These are phyloP conservation scores for Coreius guichenoti DNA, from an alignment of 2,797 vertebrate genomes.

Conservation along the genomic window DNA sequence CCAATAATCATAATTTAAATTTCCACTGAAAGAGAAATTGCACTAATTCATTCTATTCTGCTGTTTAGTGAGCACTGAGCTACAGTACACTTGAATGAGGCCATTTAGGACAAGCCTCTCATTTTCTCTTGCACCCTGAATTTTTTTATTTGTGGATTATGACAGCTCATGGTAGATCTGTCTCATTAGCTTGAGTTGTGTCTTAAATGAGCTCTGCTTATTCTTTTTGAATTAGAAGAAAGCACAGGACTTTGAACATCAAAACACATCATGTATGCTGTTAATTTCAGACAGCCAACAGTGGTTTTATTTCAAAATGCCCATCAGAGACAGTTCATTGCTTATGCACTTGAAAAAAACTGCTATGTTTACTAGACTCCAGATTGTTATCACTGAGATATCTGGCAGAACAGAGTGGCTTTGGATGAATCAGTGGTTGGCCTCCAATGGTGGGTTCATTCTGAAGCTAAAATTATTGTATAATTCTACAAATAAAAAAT, in stretches of 20 bases:
- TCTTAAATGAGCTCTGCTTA: not conserved
- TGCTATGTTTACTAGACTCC: not conserved
- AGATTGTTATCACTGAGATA: not conserved
- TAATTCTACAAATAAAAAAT: not conserved
- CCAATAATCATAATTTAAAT: not conserved
- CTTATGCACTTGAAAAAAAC: not conserved
- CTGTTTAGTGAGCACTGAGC: not conserved
- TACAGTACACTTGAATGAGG: not conserved
- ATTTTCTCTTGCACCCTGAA: not conserved
- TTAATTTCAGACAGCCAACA: not conserved
- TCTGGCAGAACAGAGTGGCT: not conserved
- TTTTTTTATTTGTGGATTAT: constrained; percentile 8
- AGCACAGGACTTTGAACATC: not conserved
- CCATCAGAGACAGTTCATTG: not conserved
- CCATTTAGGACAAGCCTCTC: not conserved
- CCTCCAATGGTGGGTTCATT: not conserved
- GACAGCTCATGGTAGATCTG: not conserved
- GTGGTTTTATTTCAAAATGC: constrained; percentile 6
- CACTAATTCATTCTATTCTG: not conserved
- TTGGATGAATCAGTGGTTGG: not conserved
- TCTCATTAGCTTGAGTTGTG: constrained; percentile 29
- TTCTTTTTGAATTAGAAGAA: constrained; percentile 18
- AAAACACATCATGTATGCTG: not conserved
- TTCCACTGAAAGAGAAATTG: not conserved
- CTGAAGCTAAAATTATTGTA: not conserved